Evolutionary conservation across 1,140 invertebrate genomes (phyloP), one percentile per base, ranked within the genome.

Genomic region (Catajapyx aquilonaris): DNA sequence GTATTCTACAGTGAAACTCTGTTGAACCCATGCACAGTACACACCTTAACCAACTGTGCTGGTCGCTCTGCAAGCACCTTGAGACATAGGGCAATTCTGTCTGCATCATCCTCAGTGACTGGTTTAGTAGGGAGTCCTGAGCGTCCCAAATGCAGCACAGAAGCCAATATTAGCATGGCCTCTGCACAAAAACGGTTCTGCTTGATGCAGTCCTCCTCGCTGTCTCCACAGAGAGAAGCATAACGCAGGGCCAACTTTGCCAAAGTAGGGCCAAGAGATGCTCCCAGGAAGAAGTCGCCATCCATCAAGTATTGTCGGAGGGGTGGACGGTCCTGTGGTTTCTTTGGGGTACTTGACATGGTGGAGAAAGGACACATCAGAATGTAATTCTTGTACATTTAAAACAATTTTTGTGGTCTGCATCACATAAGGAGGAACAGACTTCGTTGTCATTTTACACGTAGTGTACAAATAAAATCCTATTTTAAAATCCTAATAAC

Each of bases 261-360:
- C 20, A 99, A 63, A 11, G 83, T 84, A 1, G 88, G 84, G 7
- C 84, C 81, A 7, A 97, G 58, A 11, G 87, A 74, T 16, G 88
- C 85, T 9, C 81, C 90, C 42, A 96, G 80, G 54, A 97, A 98
- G 59, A 93, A 94, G 49, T 99, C 90, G 2, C 90, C 91, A 44
- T 87, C 76, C 60, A 91, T 73, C 46, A 98, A 68, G 48, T 90
- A 88, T 42, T 84, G 74, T 9, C 87, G 66, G 35, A 94, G 53
- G 25, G 80, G 69, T 11, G 87, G 87, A 40, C 80, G 66, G 48
- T 69, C 66, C 49, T 75, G 72, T 44, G 56, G 56, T 48, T 75
- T 76, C 47, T 70, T 72, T 9, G 60, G 56, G 51, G 53, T 55
- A 7, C 65, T 66, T 40, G 18, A 39, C 9, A 13, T 20, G 18